Percentiles rank a stretch among this genome's conserved stretches.
Conservation (phyloP, 2,888 invertebrate genomes). For the Habroteleia sp. region DNA sequence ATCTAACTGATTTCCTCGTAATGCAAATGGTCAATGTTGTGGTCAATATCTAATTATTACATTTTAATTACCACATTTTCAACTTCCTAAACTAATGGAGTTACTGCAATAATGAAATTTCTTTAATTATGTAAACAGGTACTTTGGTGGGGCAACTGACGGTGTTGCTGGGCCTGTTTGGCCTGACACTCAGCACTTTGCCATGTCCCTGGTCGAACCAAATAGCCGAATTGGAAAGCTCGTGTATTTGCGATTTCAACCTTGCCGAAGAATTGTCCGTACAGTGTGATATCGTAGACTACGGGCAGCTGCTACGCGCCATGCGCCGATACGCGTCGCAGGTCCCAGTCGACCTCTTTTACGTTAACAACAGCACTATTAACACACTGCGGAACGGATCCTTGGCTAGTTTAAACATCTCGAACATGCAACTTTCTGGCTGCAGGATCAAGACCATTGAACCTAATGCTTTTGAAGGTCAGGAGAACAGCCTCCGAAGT, state of each 20-base stretch:
- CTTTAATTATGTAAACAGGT: slow-evolving; percentile 12
- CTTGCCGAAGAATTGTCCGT: slow-evolving; percentile 92
- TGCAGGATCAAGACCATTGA: slow-evolving; percentile 88
- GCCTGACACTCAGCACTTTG: slow-evolving; percentile 79
- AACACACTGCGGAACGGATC: slow-evolving; percentile 85
- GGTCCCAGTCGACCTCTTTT: slow-evolving; percentile 88
- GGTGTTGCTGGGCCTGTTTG: slow-evolving; percentile 64
- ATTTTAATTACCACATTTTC: too few relatives aligned
- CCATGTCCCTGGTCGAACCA: slow-evolving; percentile 92
- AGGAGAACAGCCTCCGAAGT: slow-evolving; percentile 90
- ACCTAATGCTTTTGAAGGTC: slow-evolving; percentile 89
- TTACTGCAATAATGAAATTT: too few relatives aligned
- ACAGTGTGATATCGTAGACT: slow-evolving; percentile 95
- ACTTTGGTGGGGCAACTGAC: slow-evolving; percentile 63
- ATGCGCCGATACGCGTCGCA: slow-evolving; percentile 86
- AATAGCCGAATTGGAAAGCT: slow-evolving; percentile 88
- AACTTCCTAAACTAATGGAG: too few relatives aligned
- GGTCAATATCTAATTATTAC: too few relatives aligned
- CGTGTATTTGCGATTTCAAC: slow-evolving; percentile 94
- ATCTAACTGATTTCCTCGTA: too few relatives aligned
- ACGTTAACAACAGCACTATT: slow-evolving; percentile 93
- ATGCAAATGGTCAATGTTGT: too few relatives aligned
- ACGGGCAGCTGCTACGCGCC: slow-evolving; percentile 87
- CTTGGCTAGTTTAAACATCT: slow-evolving; percentile 87
- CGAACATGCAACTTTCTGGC: slow-evolving; percentile 92